A percentile compares a stretch with the other conserved stretches of the same genome.
Evolutionary conservation across 2,888 invertebrate genomes (phyloP).

Genomic region (Sphecodes monilicornis): DNA sequence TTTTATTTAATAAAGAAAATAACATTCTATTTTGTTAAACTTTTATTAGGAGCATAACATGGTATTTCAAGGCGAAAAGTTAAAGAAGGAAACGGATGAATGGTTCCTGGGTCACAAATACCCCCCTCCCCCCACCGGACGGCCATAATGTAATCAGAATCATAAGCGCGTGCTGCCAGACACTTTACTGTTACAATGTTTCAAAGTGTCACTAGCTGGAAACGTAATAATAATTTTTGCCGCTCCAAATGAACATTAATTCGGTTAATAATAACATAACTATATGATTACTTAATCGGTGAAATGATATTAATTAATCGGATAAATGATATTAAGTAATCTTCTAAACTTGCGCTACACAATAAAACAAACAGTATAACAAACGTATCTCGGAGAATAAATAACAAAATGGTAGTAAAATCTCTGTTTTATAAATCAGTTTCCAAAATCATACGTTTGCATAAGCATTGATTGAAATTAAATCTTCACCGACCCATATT

Average conservation of each 20-base stretch:
- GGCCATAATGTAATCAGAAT: background rate
- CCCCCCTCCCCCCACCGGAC: background rate
- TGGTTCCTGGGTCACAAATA: background rate
- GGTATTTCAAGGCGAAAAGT: background rate
- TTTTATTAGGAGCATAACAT: background rate
- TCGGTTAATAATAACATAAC: background rate
- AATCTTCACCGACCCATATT: background rate
- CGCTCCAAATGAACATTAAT: background rate
- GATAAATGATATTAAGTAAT: no score
- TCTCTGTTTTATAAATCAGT: background rate
- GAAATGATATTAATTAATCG: no score
- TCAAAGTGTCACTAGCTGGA: background rate
- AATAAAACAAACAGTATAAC: background rate
- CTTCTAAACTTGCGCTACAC: no score
- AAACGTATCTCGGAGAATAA: background rate
- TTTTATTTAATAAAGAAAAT: background rate
- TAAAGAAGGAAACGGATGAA: background rate
- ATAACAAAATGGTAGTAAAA: background rate
- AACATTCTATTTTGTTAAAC: background rate
- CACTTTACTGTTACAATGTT: background rate
- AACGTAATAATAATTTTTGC: background rate
- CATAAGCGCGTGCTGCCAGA: background rate
- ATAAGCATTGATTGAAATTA: background rate
- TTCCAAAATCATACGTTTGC: background rate
- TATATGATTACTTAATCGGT: background rate